Percentiles rank a stretch among this genome's conserved stretches.
These are phyloP conservation scores for Petrocephalus zakoni DNA, from an alignment of 2,113 vertebrate genomes.

Conservation along the genomic window DNA sequence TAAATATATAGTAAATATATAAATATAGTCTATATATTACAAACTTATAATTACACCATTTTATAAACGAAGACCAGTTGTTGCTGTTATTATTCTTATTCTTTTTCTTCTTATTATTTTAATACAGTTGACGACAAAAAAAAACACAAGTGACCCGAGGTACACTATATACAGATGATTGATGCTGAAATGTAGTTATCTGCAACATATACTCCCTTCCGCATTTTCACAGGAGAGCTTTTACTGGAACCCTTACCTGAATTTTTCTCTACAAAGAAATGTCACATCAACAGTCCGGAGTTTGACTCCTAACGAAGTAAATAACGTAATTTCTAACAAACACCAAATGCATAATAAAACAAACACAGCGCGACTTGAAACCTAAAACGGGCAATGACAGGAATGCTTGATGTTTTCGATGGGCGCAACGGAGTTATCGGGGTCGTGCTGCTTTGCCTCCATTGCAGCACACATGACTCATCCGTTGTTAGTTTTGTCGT, in stretches of 20 bases:
- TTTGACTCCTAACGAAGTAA: neutral
- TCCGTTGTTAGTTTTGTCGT: neutral
- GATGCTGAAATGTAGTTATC: neutral
- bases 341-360: neutral
- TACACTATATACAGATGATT: neutral
- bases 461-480: neutral
- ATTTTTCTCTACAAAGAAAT: neutral
- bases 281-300: neutral
- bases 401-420: neutral
- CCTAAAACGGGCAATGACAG: neutral
- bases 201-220: neutral
- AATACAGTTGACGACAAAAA: neutral
- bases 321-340: neutral
- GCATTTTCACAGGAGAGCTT: neutral
- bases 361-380: neutral
- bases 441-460: neutral
- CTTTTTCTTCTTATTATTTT: neutral
- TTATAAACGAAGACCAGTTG: neutral
- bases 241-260: neutral
- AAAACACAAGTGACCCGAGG: neutral
- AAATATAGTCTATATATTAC: too few species aligned
- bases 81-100: neutral
- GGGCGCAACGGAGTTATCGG: neutral
- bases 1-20: too few species aligned
- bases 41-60: neutral